phyloP scores from a whole-genome alignment of 2,797 vertebrate genomes.

The Rhinophrynus dorsalis region DNA sequence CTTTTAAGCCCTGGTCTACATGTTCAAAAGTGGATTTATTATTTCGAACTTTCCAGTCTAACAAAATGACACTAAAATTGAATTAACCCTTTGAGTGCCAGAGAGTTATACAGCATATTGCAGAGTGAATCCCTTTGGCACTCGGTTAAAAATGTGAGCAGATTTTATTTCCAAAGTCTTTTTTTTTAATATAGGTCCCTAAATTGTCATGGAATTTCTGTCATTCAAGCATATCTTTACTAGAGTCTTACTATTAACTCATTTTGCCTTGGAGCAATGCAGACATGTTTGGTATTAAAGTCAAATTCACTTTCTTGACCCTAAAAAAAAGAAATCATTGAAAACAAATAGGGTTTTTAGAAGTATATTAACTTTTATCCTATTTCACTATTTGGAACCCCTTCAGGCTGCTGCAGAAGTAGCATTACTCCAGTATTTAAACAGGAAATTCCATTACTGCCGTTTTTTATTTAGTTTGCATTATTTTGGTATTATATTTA shows the following conservation, averaged over 20 bases:
- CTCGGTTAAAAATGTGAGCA: not conserved
- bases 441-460: conserved; percentile 4
- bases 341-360: conserved; percentile 9
- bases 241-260: not conserved
- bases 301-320: not conserved
- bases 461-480: not conserved
- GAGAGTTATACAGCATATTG: too few relatives aligned
- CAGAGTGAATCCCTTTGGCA: too few relatives aligned
- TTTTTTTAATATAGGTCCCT: too few relatives aligned
- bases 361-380: conserved; percentile 6
- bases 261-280: not conserved
- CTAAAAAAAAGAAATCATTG: conserved; percentile 2
- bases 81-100: too few relatives aligned
- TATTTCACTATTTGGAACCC: not conserved
- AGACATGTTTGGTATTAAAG: not conserved
- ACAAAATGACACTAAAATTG: too few relatives aligned
- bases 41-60: too few relatives aligned
- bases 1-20: too few relatives aligned
- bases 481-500: not conserved
- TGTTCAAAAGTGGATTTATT: too few relatives aligned
- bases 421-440: not conserved
- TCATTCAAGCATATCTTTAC: not conserved
- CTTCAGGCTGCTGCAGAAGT: not conserved
- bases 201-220: too few relatives aligned
- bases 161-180: not conserved